These are phyloP conservation scores for Oedothorax gibbosus DNA, from an alignment of 1,140 invertebrate genomes.

Conservation along the genomic window DNA sequence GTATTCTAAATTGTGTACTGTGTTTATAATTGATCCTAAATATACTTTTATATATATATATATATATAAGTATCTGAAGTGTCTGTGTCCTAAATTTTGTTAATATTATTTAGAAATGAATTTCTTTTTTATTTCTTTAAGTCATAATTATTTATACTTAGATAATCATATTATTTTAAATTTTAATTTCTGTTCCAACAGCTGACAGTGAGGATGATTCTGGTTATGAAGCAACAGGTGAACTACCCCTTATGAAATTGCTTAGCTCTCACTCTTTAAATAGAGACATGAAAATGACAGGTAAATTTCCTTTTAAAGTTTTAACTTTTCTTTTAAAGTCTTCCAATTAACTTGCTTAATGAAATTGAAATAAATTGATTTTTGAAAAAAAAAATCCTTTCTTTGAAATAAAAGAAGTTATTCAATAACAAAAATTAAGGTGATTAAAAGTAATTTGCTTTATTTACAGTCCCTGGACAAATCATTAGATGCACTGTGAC, in stretches of 20 bases:
- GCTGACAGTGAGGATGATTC: conserved; percentile 63
- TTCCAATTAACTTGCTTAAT: background rate
- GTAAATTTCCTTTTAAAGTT: conserved; percentile 16
- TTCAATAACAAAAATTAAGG: too few relatives aligned
- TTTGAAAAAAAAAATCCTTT: too few relatives aligned
- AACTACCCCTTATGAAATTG: conserved; percentile 45
- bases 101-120: too few relatives aligned
- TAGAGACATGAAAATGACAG: conserved; percentile 50
- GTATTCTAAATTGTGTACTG: background rate
- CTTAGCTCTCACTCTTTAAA: conserved; percentile 44
- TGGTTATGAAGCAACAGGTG: conserved; percentile 55
- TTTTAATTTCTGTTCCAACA: conserved; percentile 3
- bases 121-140: background rate
- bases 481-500: too few relatives aligned
- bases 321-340: background rate
- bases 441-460: too few relatives aligned
- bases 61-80: too few relatives aligned
- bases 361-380: too few relatives aligned
- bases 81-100: too few relatives aligned
- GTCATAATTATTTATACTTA: background rate
- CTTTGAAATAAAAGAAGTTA: too few relatives aligned
- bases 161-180: background rate
- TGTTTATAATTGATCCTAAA: too few relatives aligned
- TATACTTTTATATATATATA: too few relatives aligned
- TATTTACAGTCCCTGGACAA: too few relatives aligned